Conservation (phyloP, 2,113 vertebrate species). For the Macheiramphus alcinus region DNA sequence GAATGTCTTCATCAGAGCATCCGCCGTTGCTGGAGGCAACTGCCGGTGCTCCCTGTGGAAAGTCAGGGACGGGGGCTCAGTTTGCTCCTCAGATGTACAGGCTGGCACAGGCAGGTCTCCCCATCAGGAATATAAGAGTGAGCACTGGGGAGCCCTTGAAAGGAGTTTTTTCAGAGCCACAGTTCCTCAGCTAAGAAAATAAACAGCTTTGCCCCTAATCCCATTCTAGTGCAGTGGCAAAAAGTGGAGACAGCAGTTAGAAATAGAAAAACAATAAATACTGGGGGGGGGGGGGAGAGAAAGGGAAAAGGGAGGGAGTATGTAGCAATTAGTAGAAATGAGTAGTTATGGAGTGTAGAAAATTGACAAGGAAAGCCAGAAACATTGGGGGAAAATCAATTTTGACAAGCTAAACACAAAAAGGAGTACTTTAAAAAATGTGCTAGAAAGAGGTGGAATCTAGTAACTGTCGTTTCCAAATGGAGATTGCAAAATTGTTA, state of each 20-base stretch:
- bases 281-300: no score
- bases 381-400: constrained; percentile 32
- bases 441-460: background rate
- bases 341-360: background rate
- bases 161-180: background rate
- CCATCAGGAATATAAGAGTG: background rate
- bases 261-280: background rate
- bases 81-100: background rate
- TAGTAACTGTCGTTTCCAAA: background rate
- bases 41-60: rapidly evolving
- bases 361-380: constrained; percentile 23
- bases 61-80: background rate
- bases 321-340: constrained; percentile 11
- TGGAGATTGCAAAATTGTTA: background rate
- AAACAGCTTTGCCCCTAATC: background rate
- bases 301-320: background rate
- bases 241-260: background rate
- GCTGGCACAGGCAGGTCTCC: background rate
- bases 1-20: background rate
- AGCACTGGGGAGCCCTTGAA: background rate
- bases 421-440: background rate
- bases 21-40: background rate
- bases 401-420: constrained; percentile 6
- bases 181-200: background rate
- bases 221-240: background rate